Base-by-base conservation (phyloP, 2,888 invertebrate species). In the Endotricha flammealis region DNA sequence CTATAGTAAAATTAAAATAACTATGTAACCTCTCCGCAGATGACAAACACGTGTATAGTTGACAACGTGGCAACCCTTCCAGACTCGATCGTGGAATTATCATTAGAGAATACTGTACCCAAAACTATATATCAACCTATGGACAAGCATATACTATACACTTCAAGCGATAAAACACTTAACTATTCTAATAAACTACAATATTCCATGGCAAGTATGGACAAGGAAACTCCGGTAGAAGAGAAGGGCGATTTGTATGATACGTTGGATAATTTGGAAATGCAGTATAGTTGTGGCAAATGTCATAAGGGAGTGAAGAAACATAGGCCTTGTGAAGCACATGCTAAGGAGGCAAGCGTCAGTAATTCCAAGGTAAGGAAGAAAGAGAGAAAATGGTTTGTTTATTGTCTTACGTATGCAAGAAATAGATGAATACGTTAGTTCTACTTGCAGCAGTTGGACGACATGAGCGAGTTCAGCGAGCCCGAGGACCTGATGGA, bases 401-500 rank as follows among this genome's bases (percentile, higher is more conserved):
- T n/a, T n/a, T n/a, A n/a, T 27, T 27, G 5, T n/a, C n/a, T n/a
- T n/a, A n/a, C n/a, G n/a, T n/a, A n/a, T n/a, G n/a, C n/a, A n/a
- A n/a, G n/a, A n/a, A n/a, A n/a, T n/a, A n/a, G n/a, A n/a, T n/a
- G n/a, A n/a, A n/a, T 27, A 11, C 6, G n/a, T 29, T 14, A 13
- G 12, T 10, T 12, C 12, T 9, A 10, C 10, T 25, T 25, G n/a
- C 16, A 11, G 0, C 70, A 87, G 64, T 49, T 87, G 44, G 88
- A 89, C 29, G 90, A 89, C 42, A 89, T 92, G 59, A 90, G 90
- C 44, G 95, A 95, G 69, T 95, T 95, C 67, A 94, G 94, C 49
- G 95, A 95, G 56, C 92, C 94, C 0, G 95, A 95, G 67, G 95
- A 95, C 72, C 89, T 95, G 71, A 92, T 95, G 90, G 95, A 93